Percentiles rank a stretch among this genome's conserved stretches.
Conservation (phyloP, 2,113 vertebrate genomes). For the Phaetusa simplex region DNA sequence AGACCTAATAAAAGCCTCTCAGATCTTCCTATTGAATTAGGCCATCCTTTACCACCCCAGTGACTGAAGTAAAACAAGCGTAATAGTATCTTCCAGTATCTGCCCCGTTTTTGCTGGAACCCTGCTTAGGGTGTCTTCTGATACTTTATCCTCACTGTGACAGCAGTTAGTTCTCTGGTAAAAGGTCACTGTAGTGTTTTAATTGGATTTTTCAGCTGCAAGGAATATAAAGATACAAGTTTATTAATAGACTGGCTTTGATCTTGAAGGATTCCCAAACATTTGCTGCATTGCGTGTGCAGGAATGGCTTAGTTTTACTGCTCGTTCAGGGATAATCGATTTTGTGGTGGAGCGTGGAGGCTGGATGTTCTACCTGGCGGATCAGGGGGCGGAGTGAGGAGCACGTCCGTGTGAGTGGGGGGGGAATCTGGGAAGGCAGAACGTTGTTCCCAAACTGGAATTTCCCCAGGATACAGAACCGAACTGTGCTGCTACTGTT, state of each 20-base stretch:
- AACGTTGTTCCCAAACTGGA: not conserved
- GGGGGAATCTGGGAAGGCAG: not conserved
- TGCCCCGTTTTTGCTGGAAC: not conserved
- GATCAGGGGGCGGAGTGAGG: not conserved
- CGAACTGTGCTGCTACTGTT: not conserved
- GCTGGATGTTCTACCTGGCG: not conserved
- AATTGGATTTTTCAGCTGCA: conserved; percentile 56
- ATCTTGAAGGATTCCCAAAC: conserved; percentile 43
- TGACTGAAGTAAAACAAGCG: not conserved
- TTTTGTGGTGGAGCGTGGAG: not conserved
- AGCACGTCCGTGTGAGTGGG: rapidly evolving
- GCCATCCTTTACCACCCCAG: conserved; percentile 30
- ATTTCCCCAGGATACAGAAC: not conserved
- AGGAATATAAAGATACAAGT: conserved; percentile 38
- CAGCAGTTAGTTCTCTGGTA: not conserved
- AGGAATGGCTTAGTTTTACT: not conserved
- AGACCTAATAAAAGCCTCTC: conserved; percentile 62
- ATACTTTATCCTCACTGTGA: not conserved
- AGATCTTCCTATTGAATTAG: conserved; percentile 61
- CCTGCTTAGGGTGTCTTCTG: not conserved
- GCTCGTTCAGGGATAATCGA: not conserved
- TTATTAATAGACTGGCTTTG: conserved; percentile 52
- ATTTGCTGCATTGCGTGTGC: not conserved
- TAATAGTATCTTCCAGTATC: not conserved
- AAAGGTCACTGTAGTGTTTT: conserved; percentile 49